Evolutionary conservation across 1,140 invertebrate genomes (phyloP), one percentile per base, ranked within the genome.

Genomic region (Apocrypta bakeri): DNA sequence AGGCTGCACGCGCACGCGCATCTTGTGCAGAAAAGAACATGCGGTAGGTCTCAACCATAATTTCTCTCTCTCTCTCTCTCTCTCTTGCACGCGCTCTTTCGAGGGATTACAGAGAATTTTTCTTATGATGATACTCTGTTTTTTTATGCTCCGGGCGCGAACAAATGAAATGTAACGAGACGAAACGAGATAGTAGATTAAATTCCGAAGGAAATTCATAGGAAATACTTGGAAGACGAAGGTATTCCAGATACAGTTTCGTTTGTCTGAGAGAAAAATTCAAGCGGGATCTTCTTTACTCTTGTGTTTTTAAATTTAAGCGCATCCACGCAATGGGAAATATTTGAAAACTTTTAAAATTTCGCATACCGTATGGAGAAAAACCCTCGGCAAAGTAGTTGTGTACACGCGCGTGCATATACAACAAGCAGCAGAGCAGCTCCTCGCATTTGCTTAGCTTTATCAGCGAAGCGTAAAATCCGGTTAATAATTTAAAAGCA

Each of bases 81-180:
- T 80, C 31, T 64, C 8, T n/a, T 1, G n/a, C 31, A 4, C 8
- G 24, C 27, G 9, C 25, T 42, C 25, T 25, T 48, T 71, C 25
- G 0, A 17, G 37, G 37, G 66, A 72, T 63, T 68, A 77, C 24
- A 17, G 29, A 29, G 74, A 63, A 63, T 75, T 82, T 72, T 78
- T 75, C n/a, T 40, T 61, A 48, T 11, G 27, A 14, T 25, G 42
- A 17, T 63, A 61, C 56, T 40, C 48, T 31, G 63, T 73, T 74
- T 81, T 17, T 37, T 37, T 37, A 9, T 37, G 33, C 33, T 37
- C 21, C 27, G 68, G 68, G 29, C 31, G 29, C 68, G 66, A 48
- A 71, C 8, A 27, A 84, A 84, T 89, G 72, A 63, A 79, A 81
- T 85, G 82, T 81, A 87, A 85, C 66, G 81, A 84, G 40, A 66